Conservation (phyloP, 1,140 invertebrate species). For the Lutraria rhynchaena region DNA sequence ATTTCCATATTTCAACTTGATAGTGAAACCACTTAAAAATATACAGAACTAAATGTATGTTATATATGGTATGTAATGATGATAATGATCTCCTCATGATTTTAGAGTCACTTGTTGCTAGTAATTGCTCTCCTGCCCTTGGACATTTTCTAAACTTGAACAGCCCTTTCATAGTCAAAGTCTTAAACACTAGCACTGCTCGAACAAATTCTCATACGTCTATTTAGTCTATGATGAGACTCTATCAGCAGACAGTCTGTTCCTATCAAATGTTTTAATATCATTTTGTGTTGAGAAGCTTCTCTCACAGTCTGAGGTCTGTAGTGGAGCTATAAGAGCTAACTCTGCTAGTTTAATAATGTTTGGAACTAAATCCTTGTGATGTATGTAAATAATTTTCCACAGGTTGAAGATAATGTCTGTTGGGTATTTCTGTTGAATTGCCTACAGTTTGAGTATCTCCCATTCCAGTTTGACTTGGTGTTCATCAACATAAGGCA, state of each 20-base stretch:
- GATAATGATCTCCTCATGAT: too few relatives aligned
- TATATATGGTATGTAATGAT: too few relatives aligned
- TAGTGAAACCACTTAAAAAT: too few relatives aligned
- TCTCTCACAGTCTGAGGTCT: conserved; percentile 36
- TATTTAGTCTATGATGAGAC: background rate
- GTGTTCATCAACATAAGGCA: background rate
- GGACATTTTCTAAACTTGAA: too few relatives aligned
- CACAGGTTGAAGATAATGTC: background rate
- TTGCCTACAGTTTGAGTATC: background rate
- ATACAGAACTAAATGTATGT: too few relatives aligned
- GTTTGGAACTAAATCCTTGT: conserved; percentile 4
- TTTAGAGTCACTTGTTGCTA: too few relatives aligned
- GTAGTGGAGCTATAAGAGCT: conserved; percentile 11
- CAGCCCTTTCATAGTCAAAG: too few relatives aligned
- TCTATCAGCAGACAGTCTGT: conserved; percentile 9
- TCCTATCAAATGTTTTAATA: conserved; percentile 10
- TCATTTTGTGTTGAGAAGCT: conserved; percentile 11
- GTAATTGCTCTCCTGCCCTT: too few relatives aligned
- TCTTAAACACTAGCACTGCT: too few relatives aligned
- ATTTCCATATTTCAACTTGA: too few relatives aligned
- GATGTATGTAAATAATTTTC: conserved; percentile 13
- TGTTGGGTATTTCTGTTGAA: conserved; percentile 20
- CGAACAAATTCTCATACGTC: too few relatives aligned
- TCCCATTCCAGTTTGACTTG: background rate
- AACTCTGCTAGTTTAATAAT: conserved; percentile 18